Percentiles rank a stretch among this genome's conserved stretches.
phyloP scores from a whole-genome alignment of 2,888 invertebrate species.

The Rhimphoctona megacephalus region DNA sequence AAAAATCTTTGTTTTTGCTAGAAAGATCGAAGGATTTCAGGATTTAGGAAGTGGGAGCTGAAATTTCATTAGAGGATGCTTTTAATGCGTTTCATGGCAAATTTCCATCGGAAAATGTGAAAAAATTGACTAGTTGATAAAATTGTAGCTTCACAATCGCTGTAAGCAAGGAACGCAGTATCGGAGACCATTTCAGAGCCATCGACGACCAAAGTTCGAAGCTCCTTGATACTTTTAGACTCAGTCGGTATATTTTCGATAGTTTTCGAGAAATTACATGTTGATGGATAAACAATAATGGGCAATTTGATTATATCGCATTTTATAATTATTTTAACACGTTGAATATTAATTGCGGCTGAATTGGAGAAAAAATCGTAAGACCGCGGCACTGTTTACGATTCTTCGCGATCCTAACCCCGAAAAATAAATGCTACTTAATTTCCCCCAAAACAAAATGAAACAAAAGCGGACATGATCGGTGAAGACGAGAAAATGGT shows the following conservation, averaged over 20 bases:
- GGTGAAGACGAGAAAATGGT: background rate
- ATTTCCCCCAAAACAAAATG: background rate
- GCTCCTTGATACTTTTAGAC: background rate
- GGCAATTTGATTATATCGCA: background rate
- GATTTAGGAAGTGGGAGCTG: too few species aligned
- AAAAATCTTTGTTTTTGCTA: background rate
- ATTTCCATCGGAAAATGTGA: too few species aligned
- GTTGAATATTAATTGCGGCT: background rate
- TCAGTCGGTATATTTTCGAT: background rate
- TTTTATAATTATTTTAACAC: background rate
- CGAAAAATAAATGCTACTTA: background rate
- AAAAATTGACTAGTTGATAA: background rate
- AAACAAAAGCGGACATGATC: background rate
- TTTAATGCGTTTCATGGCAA: too few species aligned
- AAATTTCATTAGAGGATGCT: too few species aligned
- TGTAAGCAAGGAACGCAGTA: background rate
- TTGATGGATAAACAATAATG: background rate
- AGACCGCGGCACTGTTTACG: constrained; percentile 17
- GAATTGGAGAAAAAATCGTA: background rate
- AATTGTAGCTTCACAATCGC: background rate
- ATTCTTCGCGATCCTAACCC: constrained; percentile 20
- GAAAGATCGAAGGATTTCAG: too few species aligned
- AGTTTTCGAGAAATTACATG: background rate
- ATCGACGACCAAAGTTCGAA: background rate
- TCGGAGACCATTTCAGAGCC: background rate